phyloP scores from a whole-genome alignment of 1,140 invertebrate species.

The Drosophila virilis region DNA sequence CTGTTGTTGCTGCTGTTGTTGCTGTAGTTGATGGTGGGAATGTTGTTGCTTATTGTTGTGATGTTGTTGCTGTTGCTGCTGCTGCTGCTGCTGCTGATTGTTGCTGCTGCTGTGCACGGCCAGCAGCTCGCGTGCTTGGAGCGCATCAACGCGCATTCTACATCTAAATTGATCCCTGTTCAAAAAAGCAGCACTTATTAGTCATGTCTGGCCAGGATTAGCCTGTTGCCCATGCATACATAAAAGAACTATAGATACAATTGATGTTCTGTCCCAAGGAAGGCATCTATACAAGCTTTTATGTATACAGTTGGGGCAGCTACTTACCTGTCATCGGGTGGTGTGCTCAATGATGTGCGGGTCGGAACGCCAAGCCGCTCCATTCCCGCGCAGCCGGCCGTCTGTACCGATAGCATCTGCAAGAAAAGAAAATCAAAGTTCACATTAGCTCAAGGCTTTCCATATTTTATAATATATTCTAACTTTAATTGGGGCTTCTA shows the following conservation, averaged over 20 bases:
- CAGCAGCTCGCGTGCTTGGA: constrained; percentile 77
- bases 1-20: constrained; percentile 38
- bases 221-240: too few relatives aligned
- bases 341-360: constrained; percentile 82
- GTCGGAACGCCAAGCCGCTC: constrained; percentile 88
- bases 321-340: constrained; percentile 79
- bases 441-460: background rate
- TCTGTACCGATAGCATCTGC: constrained; percentile 88
- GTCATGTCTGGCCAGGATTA: too few relatives aligned
- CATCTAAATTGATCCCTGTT: constrained; percentile 82
- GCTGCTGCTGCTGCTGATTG: constrained; percentile 58
- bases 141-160: constrained; percentile 82
- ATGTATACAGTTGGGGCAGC: too few relatives aligned
- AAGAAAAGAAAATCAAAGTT: constrained; percentile 62
- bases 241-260: too few relatives aligned
- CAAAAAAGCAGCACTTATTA: background rate
- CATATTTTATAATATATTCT: constrained; percentile 1
- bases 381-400: constrained; percentile 88
- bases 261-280: too few relatives aligned
- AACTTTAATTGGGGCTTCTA: background rate
- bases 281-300: too few relatives aligned
- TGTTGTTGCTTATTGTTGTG: constrained; percentile 52
- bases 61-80: constrained; percentile 49
- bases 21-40: constrained; percentile 55
- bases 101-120: constrained; percentile 77